A percentile compares a stretch with the other conserved stretches of the same genome.
phyloP scores from a whole-genome alignment of 1,140 invertebrate species.

The Tetraneura akinire region DNA sequence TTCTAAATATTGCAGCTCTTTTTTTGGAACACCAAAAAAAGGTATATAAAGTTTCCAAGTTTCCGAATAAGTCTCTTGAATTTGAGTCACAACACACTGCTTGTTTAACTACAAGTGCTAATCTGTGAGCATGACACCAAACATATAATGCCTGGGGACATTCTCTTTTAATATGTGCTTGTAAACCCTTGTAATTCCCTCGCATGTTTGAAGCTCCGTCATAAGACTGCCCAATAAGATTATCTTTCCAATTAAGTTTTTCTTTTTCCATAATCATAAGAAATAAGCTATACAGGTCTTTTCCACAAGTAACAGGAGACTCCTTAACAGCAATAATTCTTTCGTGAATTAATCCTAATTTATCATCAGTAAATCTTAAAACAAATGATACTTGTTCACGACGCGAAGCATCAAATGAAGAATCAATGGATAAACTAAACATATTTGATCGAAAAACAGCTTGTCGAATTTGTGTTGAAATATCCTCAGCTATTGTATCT shows the following conservation, averaged over 20 bases:
- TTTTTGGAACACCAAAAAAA: neutral
- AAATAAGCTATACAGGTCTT: neutral
- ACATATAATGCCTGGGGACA: conserved; percentile 53
- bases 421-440: neutral
- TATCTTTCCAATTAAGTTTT: neutral
- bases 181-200: conserved; percentile 53
- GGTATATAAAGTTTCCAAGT: neutral
- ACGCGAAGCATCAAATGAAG: neutral
- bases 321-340: neutral
- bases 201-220: conserved; percentile 51
- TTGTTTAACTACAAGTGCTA: conserved; percentile 51
- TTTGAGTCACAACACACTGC: neutral
- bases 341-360: neutral
- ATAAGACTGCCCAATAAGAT: neutral
- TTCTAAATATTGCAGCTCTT: neutral
- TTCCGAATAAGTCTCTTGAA: neutral
- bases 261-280: neutral
- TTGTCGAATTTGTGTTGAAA: neutral
- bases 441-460: neutral
- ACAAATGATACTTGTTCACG: neutral
- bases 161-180: conserved; percentile 53
- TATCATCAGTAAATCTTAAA: neutral
- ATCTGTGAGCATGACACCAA: conserved; percentile 54
- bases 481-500: neutral
- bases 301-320: neutral